A percentile compares a stretch with the other conserved stretches of the same genome.
These are phyloP conservation scores for Malurus melanocephalus DNA, from an alignment of 2,113 vertebrate genomes.

Conservation along the genomic window DNA sequence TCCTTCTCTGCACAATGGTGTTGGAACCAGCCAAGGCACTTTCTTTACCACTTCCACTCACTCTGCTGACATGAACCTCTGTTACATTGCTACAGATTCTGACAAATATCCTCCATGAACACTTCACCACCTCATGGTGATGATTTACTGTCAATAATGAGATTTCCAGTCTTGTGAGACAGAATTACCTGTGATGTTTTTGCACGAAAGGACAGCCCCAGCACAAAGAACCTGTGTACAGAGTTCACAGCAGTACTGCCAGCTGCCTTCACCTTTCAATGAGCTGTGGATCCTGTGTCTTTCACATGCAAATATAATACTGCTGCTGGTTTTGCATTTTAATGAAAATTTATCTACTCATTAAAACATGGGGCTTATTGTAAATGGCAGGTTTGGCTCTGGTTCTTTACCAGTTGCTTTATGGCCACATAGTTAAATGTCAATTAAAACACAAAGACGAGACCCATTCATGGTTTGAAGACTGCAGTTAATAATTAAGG, in stretches of 20 bases:
- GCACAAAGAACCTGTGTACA: not conserved
- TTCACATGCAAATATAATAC: conserved; percentile 40
- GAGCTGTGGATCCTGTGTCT: not conserved
- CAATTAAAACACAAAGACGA: not conserved
- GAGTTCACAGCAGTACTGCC: not conserved
- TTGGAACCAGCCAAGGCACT: conserved; percentile 64
- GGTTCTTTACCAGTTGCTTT: not conserved
- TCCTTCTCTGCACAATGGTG: not conserved
- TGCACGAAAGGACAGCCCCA: not conserved
- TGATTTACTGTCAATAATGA: not conserved
- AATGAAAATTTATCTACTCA: conserved; percentile 1
- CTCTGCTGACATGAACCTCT: not conserved
- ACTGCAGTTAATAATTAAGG: too few relatives aligned
- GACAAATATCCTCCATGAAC: not conserved
- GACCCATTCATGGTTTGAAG: not conserved
- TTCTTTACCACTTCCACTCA: conserved; percentile 1
- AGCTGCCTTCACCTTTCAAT: not conserved
- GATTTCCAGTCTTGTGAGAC: not conserved
- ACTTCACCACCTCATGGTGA: not conserved
- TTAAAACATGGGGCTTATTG: not conserved
- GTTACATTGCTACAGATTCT: not conserved
- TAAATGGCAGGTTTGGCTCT: conserved; percentile 10
- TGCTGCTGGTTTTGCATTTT: not conserved
- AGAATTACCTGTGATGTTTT: not conserved
- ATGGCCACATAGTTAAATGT: not conserved